A percentile compares a stretch with the other conserved stretches of the same genome.
phyloP scores from a whole-genome alignment of 2,113 vertebrate species.

The Brachypodius melanocephalos region DNA sequence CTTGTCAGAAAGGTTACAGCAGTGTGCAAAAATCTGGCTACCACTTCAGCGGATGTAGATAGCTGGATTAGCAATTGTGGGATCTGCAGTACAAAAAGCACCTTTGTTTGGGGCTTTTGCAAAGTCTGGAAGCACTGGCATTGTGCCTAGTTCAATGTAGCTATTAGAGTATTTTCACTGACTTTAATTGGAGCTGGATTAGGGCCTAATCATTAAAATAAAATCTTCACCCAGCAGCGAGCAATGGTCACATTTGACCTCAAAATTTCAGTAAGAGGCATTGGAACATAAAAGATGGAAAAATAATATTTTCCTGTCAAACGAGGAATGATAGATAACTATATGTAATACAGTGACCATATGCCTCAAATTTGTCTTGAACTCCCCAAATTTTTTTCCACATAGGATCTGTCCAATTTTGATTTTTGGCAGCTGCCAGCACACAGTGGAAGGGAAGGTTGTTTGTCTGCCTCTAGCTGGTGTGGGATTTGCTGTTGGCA shows the following conservation, averaged over 20 bases:
- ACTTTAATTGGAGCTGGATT: constrained; percentile 56
- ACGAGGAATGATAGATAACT: neutral
- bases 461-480: constrained; percentile 39
- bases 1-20: neutral
- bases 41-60: neutral
- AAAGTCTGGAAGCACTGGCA: neutral
- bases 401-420: neutral
- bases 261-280: neutral
- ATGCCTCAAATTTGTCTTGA: constrained; percentile 26
- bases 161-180: constrained; percentile 36
- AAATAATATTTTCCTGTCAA: neutral
- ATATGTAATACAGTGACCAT: neutral
- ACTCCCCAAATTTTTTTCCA: neutral
- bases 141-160: neutral
- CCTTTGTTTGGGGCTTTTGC: constrained; percentile 32
- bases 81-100: neutral
- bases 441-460: neutral
- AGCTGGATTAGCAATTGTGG: neutral
- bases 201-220: constrained; percentile 24
- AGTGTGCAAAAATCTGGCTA: neutral
- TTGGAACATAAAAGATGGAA: neutral
- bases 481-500: constrained; percentile 51
- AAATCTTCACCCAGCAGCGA: neutral
- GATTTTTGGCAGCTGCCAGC: constrained; percentile 36
- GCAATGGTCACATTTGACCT: constrained; percentile 19